A percentile compares a stretch with the other conserved stretches of the same genome.
Conservation (phyloP, 2,888 invertebrate genomes). For the Drosophila peninsularis region DNA sequence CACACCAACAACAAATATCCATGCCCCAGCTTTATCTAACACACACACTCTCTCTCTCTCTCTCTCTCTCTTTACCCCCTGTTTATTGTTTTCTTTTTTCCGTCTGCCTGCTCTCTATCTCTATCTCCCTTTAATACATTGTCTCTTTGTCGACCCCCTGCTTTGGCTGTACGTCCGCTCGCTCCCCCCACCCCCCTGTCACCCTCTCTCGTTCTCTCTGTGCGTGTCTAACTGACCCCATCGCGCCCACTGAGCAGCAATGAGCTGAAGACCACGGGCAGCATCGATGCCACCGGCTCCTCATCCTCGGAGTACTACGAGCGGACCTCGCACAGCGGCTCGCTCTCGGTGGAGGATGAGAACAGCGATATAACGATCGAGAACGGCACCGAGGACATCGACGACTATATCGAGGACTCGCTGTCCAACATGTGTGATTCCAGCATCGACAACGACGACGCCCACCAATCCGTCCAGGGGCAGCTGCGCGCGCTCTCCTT, state of each 20-base stretch:
- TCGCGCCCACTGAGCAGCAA: slow-evolving; percentile 42
- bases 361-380: slow-evolving; percentile 84
- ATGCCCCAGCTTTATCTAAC: slow-evolving; percentile 71
- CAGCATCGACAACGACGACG: slow-evolving; percentile 69
- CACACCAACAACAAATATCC: slow-evolving; percentile 38
- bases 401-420: slow-evolving; percentile 82
- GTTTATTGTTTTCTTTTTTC: slow-evolving; percentile 14
- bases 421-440: slow-evolving; percentile 81
- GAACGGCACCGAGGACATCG: slow-evolving; percentile 81
- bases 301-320: slow-evolving; percentile 76
- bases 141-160: slow-evolving; percentile 21
- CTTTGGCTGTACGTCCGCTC: slow-evolving; percentile 12
- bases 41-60: slow-evolving; percentile 37
- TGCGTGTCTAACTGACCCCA: slow-evolving; percentile 23
- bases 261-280: slow-evolving; percentile 73
- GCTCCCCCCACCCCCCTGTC: neutral
- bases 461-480: slow-evolving; percentile 46
- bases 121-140: slow-evolving; percentile 25
- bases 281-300: slow-evolving; percentile 72
- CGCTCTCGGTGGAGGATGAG: slow-evolving; percentile 84
- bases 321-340: slow-evolving; percentile 78
- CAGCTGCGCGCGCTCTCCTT: slow-evolving; percentile 53
- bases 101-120: slow-evolving; percentile 3
- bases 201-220: slow-evolving; percentile 4
- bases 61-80: slow-evolving; percentile 22